Evolutionary conservation across 2,888 invertebrate species (phyloP), one percentile per base, ranked within the genome.

Genomic region (Hypolimnas misippus): DNA sequence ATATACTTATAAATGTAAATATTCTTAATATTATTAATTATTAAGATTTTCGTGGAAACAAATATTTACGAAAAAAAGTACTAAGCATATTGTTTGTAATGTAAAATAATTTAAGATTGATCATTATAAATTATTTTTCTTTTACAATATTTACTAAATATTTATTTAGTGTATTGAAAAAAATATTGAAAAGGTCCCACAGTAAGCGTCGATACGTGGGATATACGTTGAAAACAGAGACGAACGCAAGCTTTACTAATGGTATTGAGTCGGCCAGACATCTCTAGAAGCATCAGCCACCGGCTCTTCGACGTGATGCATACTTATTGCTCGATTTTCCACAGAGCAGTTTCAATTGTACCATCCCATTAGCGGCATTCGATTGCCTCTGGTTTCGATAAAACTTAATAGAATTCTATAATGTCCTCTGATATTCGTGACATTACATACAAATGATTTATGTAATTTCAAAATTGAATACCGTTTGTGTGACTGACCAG

Each of bases 321-420:
- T 92, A 91, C 90, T 84, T 90, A 92, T 89, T 83, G 84, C 84
- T 76, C 81, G 84, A 89, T 91, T 91, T 89, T 86, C 86, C 81
- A 72, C 78, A 75, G 79, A 83, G 79, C 81, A 79, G 72, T 88
- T 89, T 86, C 90, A 89, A 90, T 89, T 88, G 84, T 82, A 79
- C 81, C 73, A 73, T 81, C 76, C 80, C 84, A 89, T 90, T 91
- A 90, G 83, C 74, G 79, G 79, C 77, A 76, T 83, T 75, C 82
- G 78, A 87, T 84, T 82, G 82, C 76, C 73, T 70, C 67, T 74
- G 76, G 70, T 73, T 76, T 74, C 74, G 76, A 79, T 84, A 76
- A 74, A 78, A 73, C 70, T 78, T 74, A 77, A 79, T 77, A 76
- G 79, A 76, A 76, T 70, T 71, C 65, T 58, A 50, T 67, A 67